These are phyloP conservation scores for Laterallus jamaicensis DNA, from an alignment of 2,113 vertebrate genomes.

Conservation along the genomic window DNA sequence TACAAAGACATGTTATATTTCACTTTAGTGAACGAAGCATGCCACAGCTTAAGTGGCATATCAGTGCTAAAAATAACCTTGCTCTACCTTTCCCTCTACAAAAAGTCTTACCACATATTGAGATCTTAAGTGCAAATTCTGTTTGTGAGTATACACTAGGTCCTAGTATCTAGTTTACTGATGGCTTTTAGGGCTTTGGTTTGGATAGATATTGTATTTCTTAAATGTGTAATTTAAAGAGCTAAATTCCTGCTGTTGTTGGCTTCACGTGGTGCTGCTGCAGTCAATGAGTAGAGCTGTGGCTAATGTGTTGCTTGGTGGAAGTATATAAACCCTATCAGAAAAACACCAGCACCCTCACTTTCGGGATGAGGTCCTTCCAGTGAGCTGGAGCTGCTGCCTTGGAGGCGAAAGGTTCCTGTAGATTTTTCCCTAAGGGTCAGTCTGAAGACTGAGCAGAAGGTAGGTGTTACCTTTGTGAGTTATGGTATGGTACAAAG, in stretches of 20 bases:
- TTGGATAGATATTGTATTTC: neutral
- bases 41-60: neutral
- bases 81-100: neutral
- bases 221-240: neutral
- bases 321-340: neutral
- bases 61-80: neutral
- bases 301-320: neutral
- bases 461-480: neutral
- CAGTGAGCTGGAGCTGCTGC: neutral
- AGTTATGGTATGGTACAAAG: accelerated
- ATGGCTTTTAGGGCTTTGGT: neutral
- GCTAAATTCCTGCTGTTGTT: neutral
- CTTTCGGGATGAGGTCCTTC: neutral
- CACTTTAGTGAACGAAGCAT: neutral
- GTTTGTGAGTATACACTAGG: neutral
- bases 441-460: neutral
- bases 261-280: neutral
- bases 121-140: neutral
- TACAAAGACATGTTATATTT: conserved; percentile 9
- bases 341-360: neutral
- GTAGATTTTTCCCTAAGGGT: neutral
- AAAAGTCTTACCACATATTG: neutral
- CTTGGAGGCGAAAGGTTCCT: neutral
- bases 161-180: neutral
- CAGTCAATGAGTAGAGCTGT: neutral